These are phyloP conservation scores for Streblospio benedicti DNA, from an alignment of 1,140 invertebrate genomes.

Conservation along the genomic window DNA sequence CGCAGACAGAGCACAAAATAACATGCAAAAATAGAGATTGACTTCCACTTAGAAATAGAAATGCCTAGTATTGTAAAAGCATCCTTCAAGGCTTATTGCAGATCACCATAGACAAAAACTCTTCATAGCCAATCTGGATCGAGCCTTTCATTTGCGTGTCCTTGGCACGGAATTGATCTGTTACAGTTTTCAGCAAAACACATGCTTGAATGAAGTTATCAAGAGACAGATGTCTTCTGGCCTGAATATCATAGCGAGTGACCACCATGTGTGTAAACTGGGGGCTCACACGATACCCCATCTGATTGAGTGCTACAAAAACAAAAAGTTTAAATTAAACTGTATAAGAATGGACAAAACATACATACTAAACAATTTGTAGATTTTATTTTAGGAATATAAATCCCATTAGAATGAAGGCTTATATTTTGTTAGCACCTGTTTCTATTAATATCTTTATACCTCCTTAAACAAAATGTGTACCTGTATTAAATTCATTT, in stretches of 20 bases:
- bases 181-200: constrained; percentile 77
- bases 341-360: constrained; percentile 3
- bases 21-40: no score
- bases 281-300: constrained; percentile 77
- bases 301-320: constrained; percentile 63
- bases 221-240: constrained; percentile 55
- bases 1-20: no score
- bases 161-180: constrained; percentile 66
- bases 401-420: no score
- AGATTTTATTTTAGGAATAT: no score
- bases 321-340: no score
- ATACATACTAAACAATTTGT: background rate
- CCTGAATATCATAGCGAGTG: constrained; percentile 56
- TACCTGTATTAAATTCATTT: constrained; percentile 66
- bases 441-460: no score
- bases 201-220: constrained; percentile 82
- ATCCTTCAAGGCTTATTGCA: constrained; percentile 31
- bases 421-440: background rate
- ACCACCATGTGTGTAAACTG: constrained; percentile 68
- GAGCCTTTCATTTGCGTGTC: constrained; percentile 66
- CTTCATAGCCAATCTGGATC: constrained; percentile 75
- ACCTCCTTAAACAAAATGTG: no score
- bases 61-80: no score
- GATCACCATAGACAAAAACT: constrained; percentile 68
- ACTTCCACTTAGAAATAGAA: no score